Base-by-base conservation (phyloP, 1,140 invertebrate genomes). In the Scaptomyza graminum region DNA sequence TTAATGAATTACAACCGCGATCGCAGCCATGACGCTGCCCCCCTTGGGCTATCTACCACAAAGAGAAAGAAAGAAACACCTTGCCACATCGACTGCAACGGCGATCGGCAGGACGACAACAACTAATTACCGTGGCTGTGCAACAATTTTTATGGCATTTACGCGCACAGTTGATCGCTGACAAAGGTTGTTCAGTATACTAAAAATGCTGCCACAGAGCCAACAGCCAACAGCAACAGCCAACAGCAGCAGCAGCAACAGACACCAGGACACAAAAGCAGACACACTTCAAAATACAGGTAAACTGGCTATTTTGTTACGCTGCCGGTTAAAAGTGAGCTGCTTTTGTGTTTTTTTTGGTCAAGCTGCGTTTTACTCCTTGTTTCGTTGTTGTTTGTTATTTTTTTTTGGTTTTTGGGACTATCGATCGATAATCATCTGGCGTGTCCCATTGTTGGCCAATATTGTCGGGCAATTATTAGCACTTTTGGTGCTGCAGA, bases 101-200 rank as follows among this genome's bases (percentile, higher is more conserved):
- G n/a, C n/a, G 28, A 39, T 12, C 49, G 69, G 63, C 82, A 87
- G 82, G 82, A 87, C 82, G 82, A 87, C 82, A 79, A 87, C 82
- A 87, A 87, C 82, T 87, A 87, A 87, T 87, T 87, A 87, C 82
- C 82, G 82, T 87, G 83, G 63, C 83, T 83, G 31, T 34, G 83
- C 57, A 88, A 87, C 82, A 87, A 88, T 87, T 87, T 87, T 88
- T 88, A 87, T 87, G 83, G 82, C 83, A 87, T 87, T 87, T 87
- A 87, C 70, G 78, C 82, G 79, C 82, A 82, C 82, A 87, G 82
- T 76, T 81, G 82, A 85, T 64, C 83, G 83, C 69, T 76, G 73
- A 62, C 62, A 85, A 80, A 85, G 69, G 78, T 67, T 41, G 37
- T 39, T 12, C 18, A 22, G 18, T 22, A 22, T 22, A 18, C 3